These are phyloP conservation scores for Papilio xuthus DNA, from an alignment of 1,140 invertebrate species.

Conservation along the genomic window DNA sequence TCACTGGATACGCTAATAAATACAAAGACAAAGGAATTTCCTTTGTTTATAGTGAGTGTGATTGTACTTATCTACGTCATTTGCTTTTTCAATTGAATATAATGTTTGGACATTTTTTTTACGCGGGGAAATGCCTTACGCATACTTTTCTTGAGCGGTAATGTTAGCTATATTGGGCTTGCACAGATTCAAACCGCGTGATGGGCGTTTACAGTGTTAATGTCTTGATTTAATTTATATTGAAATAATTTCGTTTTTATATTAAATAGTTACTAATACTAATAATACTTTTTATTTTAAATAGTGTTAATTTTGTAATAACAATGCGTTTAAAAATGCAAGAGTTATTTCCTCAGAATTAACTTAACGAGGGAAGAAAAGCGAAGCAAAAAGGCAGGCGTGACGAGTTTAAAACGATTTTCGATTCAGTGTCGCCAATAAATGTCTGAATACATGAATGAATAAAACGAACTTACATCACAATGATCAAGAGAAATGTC, in stretches of 20 bases:
- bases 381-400: slow-evolving; percentile 5
- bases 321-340: too few relatives aligned
- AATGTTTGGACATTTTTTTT: neutral
- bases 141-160: neutral
- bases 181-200: neutral
- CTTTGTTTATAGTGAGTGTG: neutral
- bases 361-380: slow-evolving; percentile 26
- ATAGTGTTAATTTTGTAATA: too few relatives aligned
- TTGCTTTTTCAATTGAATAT: neutral
- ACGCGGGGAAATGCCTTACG: neutral
- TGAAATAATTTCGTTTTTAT: too few relatives aligned
- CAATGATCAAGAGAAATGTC: slow-evolving; percentile 39
- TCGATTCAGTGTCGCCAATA: slow-evolving; percentile 39
- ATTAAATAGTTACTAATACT: too few relatives aligned
- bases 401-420: slow-evolving; percentile 8
- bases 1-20: neutral
- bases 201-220: too few relatives aligned
- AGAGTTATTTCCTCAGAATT: neutral
- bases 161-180: neutral
- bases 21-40: slow-evolving; percentile 16
- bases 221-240: too few relatives aligned
- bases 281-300: too few relatives aligned
- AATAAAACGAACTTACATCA: slow-evolving; percentile 41
- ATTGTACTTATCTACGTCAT: neutral
- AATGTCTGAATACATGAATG: slow-evolving; percentile 47